Base-by-base conservation (phyloP, 1,140 invertebrate species). In the Metaphire vulgaris region DNA sequence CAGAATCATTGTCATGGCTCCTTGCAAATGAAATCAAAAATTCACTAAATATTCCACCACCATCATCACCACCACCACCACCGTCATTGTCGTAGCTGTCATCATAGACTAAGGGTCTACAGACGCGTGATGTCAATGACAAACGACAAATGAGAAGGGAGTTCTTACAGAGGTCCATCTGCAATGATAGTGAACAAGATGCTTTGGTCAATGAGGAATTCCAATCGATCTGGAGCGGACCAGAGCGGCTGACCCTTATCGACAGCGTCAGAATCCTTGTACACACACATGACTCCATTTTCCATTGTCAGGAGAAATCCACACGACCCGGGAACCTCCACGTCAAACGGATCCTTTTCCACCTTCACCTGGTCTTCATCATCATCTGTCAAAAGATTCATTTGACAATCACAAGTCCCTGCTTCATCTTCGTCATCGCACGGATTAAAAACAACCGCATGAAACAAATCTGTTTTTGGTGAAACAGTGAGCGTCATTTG, bases 111-210 rank as follows among this genome's bases (percentile, higher is more conserved):
- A n/a, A n/a, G n/a, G n/a, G n/a, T n/a, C n/a, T n/a, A n/a, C n/a
- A n/a, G n/a, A n/a, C n/a, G n/a, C n/a, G n/a, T n/a, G n/a, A n/a
- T n/a, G n/a, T n/a, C n/a, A n/a, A n/a, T n/a, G n/a, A n/a, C n/a
- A n/a, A n/a, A n/a, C n/a, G n/a, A n/a, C n/a, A n/a, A n/a, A 56
- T 56, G 41, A 56, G 41, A 56, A 56, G 6, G 21, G 21, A 56
- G 21, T 56, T 56, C 91, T 92, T 88, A 95, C 90, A 97, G 86
- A n/a, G 96, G 95, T 70, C 96, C 96, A 88, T 99, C 94, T 56
- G 94, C 94, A 76, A 98, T 98, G 91, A 98, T 94, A 67, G 90
- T 90, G 84, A 95, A 97, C 80, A 91, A 90, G 21, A 86, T 78
- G 76, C 83, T 85, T 74, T 83, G 83, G 71, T 86, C 84, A 33